Conservation (phyloP, 2,113 vertebrate species). For the Cercopithecus mona region DNA sequence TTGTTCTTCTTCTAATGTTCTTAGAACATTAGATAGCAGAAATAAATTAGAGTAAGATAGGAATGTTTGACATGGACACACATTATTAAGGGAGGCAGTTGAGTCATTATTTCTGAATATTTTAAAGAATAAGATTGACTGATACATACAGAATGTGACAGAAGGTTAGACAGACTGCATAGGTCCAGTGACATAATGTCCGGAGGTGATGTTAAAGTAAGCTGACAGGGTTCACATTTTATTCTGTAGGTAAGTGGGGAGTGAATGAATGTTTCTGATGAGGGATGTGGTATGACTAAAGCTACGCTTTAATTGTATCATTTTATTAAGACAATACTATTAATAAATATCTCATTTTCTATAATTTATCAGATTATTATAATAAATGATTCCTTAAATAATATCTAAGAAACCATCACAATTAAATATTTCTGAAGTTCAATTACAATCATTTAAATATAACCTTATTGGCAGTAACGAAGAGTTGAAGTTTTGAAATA, state of each 20-base stretch:
- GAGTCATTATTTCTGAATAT: not conserved
- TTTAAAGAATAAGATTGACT: not conserved
- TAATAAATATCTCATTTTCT: not conserved
- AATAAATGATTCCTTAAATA: not conserved
- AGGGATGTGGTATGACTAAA: not conserved
- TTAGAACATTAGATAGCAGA: not conserved
- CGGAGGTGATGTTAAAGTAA: not conserved
- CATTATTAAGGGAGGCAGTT: not conserved
- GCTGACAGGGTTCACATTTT: not conserved
- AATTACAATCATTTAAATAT: not conserved
- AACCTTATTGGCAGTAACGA: not conserved
- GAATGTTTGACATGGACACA: not conserved
- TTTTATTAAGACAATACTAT: not conserved
- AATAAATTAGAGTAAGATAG: not conserved
- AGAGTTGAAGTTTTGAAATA: not conserved
- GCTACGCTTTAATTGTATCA: not conserved
- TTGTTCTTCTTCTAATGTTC: too few relatives aligned
- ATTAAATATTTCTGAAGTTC: constrained; percentile 44
- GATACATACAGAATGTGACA: not conserved
- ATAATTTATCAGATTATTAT: not conserved
- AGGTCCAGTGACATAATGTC: not conserved
- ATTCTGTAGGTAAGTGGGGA: not conserved
- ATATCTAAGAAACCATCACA: not conserved
- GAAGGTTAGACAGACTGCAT: not conserved
- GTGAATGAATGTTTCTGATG: not conserved